These are phyloP conservation scores for Salticus scenicus DNA, from an alignment of 2,888 invertebrate genomes.

Conservation along the genomic window DNA sequence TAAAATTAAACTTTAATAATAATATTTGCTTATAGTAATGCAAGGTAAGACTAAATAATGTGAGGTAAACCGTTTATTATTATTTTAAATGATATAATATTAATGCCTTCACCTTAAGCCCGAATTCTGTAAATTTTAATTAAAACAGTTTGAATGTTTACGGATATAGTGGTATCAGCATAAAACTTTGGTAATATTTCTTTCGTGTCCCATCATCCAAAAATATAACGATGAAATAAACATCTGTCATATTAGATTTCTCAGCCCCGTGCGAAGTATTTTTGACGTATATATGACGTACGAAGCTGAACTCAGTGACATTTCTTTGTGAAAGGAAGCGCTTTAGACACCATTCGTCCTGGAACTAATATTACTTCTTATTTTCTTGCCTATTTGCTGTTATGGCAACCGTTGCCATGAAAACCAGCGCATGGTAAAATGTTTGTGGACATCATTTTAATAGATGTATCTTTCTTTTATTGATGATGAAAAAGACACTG, in stretches of 20 bases:
- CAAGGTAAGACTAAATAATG: too few relatives aligned
- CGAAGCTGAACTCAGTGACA: neutral
- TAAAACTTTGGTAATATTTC: too few relatives aligned
- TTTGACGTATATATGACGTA: neutral
- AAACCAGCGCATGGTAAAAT: neutral
- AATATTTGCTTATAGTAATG: too few relatives aligned
- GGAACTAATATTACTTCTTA: neutral
- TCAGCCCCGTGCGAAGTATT: neutral
- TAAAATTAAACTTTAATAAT: too few relatives aligned
- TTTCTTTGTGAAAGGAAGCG: neutral
- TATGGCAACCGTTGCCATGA: slow-evolving; percentile 12
- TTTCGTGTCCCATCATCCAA: too few relatives aligned
- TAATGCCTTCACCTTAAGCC: too few relatives aligned
- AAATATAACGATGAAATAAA: too few relatives aligned
- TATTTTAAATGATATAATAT: too few relatives aligned
- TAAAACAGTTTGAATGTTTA: too few relatives aligned
- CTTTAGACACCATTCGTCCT: neutral
- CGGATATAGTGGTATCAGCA: too few relatives aligned
- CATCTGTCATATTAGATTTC: neutral
- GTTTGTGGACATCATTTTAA: slow-evolving; percentile 4
- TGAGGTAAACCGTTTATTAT: too few relatives aligned
- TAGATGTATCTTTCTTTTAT: neutral
- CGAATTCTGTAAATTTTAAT: too few relatives aligned
- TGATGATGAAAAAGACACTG: neutral
- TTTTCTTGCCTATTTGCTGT: neutral